These are phyloP conservation scores for Mythimna loreyi DNA, from an alignment of 2,888 invertebrate species.

Conservation along the genomic window DNA sequence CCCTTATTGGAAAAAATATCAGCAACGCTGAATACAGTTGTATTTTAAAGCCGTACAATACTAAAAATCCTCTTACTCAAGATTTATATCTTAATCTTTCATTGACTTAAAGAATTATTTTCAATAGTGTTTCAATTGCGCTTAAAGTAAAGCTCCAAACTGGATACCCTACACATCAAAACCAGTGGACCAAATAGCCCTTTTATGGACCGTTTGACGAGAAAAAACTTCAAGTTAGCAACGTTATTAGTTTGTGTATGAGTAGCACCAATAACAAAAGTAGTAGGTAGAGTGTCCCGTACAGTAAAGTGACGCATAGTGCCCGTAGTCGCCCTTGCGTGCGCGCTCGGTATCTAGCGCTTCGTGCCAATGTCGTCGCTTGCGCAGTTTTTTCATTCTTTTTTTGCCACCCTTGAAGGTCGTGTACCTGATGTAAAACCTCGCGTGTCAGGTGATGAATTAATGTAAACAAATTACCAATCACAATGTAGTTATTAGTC, in stretches of 20 bases:
- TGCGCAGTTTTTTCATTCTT: conserved; percentile 75
- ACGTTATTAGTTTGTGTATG: conserved; percentile 25
- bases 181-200: conserved; percentile 8
- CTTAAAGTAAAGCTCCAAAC: conserved; percentile 18
- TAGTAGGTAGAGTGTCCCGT: conserved; percentile 61
- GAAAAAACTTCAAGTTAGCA: conserved; percentile 1
- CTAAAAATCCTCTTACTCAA: background rate
- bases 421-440: conserved; percentile 81
- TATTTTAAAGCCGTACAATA: background rate
- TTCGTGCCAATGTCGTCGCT: conserved; percentile 87
- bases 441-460: conserved; percentile 81
- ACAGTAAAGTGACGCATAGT: conserved; percentile 65
- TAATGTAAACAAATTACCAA: conserved; percentile 75
- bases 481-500: conserved; percentile 36
- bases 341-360: conserved; percentile 79
- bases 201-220: background rate
- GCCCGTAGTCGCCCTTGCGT: conserved; percentile 83
- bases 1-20: conserved; percentile 11
- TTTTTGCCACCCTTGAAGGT: conserved; percentile 86
- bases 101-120: background rate
- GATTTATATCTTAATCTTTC: background rate
- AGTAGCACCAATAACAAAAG: conserved; percentile 45
- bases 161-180: conserved; percentile 5
- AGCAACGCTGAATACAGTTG: background rate
- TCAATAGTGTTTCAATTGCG: conserved; percentile 1